These are phyloP conservation scores for Phlogophora meticulosa DNA, from an alignment of 2,888 invertebrate species.

Conservation along the genomic window DNA sequence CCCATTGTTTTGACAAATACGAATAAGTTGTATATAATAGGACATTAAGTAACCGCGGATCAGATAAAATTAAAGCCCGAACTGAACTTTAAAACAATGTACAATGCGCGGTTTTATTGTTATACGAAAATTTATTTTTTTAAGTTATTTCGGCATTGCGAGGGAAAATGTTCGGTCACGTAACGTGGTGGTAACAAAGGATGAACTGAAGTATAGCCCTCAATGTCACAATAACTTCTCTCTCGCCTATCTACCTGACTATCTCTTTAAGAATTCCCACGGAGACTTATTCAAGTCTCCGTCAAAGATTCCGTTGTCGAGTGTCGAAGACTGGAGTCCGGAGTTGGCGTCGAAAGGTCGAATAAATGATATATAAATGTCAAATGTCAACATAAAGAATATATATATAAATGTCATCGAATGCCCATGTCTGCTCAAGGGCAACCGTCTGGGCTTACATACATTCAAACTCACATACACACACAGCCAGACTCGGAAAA, in stretches of 20 bases:
- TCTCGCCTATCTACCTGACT: too few species aligned
- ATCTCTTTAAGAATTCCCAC: neutral
- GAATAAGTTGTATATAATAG: slow-evolving; percentile 9
- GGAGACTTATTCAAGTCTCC: too few species aligned
- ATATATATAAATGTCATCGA: too few species aligned
- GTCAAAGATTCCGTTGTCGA: too few species aligned
- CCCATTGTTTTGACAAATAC: slow-evolving; percentile 42
- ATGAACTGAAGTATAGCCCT: neutral
- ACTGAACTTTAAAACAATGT: slow-evolving; percentile 40
- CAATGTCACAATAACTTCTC: too few species aligned
- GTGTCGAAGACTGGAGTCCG: neutral
- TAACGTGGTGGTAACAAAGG: slow-evolving; percentile 1
- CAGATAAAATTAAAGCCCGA: slow-evolving; percentile 25
- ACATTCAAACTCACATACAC: too few species aligned
- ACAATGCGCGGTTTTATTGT: slow-evolving; percentile 39
- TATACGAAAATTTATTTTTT: slow-evolving; percentile 21
- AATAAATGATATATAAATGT: slow-evolving; percentile 1
- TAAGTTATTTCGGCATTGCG: slow-evolving; percentile 11
- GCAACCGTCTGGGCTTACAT: too few species aligned
- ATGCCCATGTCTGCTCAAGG: too few species aligned
- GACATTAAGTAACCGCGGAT: slow-evolving; percentile 3
- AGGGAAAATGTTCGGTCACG: slow-evolving; percentile 11
- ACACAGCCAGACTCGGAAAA: too few species aligned
- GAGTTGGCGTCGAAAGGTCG: neutral
- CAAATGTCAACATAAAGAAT: neutral